Conservation (phyloP, 2,888 invertebrate genomes). For the Bimastos eiseni region DNA sequence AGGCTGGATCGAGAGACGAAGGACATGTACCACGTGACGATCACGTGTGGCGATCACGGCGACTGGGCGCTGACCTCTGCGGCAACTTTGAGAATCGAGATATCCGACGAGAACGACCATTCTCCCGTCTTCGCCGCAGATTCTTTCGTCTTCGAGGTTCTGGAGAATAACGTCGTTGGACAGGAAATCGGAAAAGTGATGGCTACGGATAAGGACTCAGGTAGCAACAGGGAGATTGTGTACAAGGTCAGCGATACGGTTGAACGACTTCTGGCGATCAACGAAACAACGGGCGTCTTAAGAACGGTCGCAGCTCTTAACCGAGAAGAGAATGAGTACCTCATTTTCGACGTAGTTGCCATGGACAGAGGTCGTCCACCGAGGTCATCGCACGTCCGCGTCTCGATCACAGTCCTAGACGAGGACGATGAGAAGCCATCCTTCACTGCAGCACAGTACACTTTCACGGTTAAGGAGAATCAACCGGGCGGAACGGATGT, state of each 20-base stretch:
- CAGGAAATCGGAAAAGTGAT: not conserved
- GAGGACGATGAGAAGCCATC: conserved; percentile 31
- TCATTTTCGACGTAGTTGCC: not conserved
- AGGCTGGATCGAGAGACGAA: not conserved
- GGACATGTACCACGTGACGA: not conserved
- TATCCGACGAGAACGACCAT: conserved; percentile 15
- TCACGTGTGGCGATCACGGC: conserved; percentile 1
- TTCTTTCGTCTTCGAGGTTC: not conserved
- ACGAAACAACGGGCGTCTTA: not conserved
- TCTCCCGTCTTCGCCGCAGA: not conserved
- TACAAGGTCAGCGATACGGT: not conserved
- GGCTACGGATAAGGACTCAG: not conserved
- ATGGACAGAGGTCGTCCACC: not conserved
- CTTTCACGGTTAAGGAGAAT: conserved; percentile 31
- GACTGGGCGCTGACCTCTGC: not conserved
- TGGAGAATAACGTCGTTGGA: not conserved
- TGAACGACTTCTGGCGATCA: not conserved
- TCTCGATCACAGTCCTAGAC: conserved; percentile 10
- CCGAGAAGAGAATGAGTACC: not conserved
- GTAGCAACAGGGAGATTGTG: not conserved
- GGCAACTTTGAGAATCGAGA: conserved; percentile 17
- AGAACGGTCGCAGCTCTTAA: not conserved
- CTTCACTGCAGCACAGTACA: conserved; percentile 21
- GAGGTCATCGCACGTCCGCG: not conserved
- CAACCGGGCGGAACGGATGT: conserved; percentile 17